A percentile compares a stretch with the other conserved stretches of the same genome.
These are phyloP conservation scores for Ploceus nigricollis DNA, from an alignment of 2,113 vertebrate genomes.

Conservation along the genomic window DNA sequence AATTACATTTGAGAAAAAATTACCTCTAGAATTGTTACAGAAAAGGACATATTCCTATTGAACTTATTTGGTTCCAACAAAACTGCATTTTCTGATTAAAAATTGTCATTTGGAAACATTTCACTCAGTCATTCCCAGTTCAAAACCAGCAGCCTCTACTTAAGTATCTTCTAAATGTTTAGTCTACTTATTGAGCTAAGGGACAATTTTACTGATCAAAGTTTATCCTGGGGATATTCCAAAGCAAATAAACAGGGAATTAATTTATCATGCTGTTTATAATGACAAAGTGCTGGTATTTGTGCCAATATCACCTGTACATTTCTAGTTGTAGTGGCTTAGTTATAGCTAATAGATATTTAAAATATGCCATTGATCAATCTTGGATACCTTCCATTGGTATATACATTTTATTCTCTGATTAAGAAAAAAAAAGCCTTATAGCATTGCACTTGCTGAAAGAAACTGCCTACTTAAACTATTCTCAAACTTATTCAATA, in stretches of 20 bases:
- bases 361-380: not conserved
- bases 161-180: not conserved
- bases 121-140: not conserved
- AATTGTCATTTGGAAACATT: not conserved
- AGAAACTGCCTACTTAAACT: conserved; percentile 11
- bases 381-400: not conserved
- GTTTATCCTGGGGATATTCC: not conserved
- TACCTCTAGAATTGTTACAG: not conserved
- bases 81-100: not conserved
- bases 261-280: not conserved
- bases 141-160: not conserved
- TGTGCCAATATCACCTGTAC: not conserved
- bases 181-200: not conserved
- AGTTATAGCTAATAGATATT: not conserved
- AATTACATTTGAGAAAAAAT: not conserved
- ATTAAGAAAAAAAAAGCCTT: not conserved
- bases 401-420: not conserved
- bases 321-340: not conserved
- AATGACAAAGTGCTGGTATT: not conserved
- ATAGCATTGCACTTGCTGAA: not conserved
- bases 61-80: not conserved
- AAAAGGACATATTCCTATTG: not conserved
- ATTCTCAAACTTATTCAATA: conserved; percentile 32
- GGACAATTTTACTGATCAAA: not conserved
- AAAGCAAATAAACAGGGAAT: not conserved